Evolutionary conservation across 2,888 invertebrate genomes (phyloP).

Genomic region (Himalopsyche japonica): DNA sequence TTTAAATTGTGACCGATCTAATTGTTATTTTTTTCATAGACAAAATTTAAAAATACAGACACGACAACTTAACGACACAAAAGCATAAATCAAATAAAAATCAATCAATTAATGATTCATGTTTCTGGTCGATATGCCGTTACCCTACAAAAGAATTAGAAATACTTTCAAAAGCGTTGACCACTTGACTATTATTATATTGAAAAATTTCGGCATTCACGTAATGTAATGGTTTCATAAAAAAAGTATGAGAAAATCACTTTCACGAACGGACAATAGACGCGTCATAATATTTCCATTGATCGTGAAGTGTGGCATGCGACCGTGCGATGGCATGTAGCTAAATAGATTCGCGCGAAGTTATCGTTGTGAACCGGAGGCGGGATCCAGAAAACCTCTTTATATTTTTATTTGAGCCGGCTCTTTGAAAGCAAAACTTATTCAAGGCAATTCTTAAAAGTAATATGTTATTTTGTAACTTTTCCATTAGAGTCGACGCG

Average conservation of each 20-base stretch:
- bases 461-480: conserved; percentile 40
- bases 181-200: no score
- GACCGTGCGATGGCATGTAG: neutral
- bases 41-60: no score
- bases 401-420: conserved; percentile 14
- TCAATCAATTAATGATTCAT: no score
- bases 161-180: no score
- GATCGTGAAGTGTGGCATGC: neutral
- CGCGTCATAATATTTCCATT: neutral
- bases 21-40: no score
- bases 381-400: conserved; percentile 24
- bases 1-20: no score
- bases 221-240: neutral
- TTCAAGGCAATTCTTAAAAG: conserved; percentile 38
- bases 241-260: neutral
- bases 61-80: no score
- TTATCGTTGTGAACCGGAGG: neutral
- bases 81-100: no score
- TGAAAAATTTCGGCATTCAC: no score
- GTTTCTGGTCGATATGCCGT: no score
- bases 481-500: conserved; percentile 38
- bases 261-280: neutral
- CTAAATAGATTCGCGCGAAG: neutral
- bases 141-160: no score
- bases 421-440: conserved; percentile 33